These are phyloP conservation scores for Tuberolachnus salignus DNA, from an alignment of 2,888 invertebrate species.

Conservation along the genomic window DNA sequence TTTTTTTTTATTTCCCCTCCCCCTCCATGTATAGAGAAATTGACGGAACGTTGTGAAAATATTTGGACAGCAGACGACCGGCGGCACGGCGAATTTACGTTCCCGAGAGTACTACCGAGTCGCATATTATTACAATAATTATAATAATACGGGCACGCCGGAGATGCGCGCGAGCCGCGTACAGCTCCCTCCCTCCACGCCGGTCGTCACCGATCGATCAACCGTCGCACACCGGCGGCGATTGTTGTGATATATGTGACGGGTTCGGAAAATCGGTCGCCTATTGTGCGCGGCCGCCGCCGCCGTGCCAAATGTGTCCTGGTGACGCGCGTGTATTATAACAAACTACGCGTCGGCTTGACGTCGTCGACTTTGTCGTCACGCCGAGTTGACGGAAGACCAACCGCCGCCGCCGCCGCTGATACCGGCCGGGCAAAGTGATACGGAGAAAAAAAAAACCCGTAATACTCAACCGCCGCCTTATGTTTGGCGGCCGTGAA, in stretches of 20 bases:
- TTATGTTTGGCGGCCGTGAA: slow-evolving; percentile 46
- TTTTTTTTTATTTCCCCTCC: background rate
- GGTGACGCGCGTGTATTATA: background rate
- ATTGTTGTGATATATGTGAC: slow-evolving; percentile 27
- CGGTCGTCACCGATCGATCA: slow-evolving; percentile 31
- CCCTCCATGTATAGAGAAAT: slow-evolving; percentile 33
- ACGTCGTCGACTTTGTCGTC: slow-evolving; percentile 14
- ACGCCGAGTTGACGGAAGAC: slow-evolving; percentile 32
- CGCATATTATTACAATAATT: no score
- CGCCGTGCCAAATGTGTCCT: slow-evolving; percentile 9
- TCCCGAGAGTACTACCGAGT: no score
- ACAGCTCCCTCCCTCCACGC: no score
- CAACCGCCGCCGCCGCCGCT: slow-evolving; percentile 1
- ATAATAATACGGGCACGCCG: background rate
- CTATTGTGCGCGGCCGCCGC: background rate
- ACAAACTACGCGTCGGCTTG: background rate
- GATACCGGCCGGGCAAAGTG: background rate
- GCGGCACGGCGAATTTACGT: background rate
- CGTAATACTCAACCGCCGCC: slow-evolving; percentile 2
- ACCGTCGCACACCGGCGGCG: background rate
- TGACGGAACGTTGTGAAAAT: slow-evolving; percentile 46
- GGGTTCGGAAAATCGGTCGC: slow-evolving; percentile 39
- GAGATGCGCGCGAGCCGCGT: slow-evolving; percentile 1
- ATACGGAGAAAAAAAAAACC: slow-evolving; percentile 12
- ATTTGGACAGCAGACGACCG: slow-evolving; percentile 43